These are phyloP conservation scores for Spilarctia lutea DNA, from an alignment of 2,888 invertebrate species.

Conservation along the genomic window DNA sequence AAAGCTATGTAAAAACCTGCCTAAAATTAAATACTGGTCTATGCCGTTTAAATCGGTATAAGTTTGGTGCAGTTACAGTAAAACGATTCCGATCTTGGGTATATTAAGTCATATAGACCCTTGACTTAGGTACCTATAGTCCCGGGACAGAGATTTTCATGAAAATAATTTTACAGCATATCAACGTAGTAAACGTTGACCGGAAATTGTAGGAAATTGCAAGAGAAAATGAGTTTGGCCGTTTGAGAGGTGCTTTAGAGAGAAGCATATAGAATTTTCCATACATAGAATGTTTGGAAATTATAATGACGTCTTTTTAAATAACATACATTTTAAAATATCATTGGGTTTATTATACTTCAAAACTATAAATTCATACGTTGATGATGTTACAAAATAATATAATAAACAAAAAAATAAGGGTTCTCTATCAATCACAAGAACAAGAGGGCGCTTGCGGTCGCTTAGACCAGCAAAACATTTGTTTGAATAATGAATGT, in stretches of 20 bases:
- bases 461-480: conserved; percentile 83
- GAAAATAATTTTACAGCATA: conserved; percentile 80
- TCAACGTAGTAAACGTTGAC: conserved; percentile 78
- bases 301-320: neutral
- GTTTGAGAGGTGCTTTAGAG: conserved; percentile 70
- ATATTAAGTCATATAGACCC: neutral
- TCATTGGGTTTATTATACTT: neutral
- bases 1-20: conserved; percentile 1
- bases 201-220: conserved; percentile 87
- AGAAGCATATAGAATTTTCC: conserved; percentile 53
- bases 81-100: neutral
- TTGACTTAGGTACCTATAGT: conserved; percentile 30
- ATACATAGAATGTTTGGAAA: conserved; percentile 27
- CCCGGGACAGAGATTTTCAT: conserved; percentile 45
- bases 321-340: neutral
- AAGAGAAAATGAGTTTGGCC: conserved; percentile 84
- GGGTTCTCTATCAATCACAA: conserved; percentile 84
- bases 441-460: conserved; percentile 83
- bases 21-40: neutral
- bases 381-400: conserved; percentile 57
- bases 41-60: neutral
- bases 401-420: conserved; percentile 72
- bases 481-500: conserved; percentile 87
- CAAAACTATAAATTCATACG: conserved; percentile 35
- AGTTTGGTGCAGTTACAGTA: neutral